phyloP scores from a whole-genome alignment of 2,888 invertebrate genomes.

The Chelonus formosanus region DNA sequence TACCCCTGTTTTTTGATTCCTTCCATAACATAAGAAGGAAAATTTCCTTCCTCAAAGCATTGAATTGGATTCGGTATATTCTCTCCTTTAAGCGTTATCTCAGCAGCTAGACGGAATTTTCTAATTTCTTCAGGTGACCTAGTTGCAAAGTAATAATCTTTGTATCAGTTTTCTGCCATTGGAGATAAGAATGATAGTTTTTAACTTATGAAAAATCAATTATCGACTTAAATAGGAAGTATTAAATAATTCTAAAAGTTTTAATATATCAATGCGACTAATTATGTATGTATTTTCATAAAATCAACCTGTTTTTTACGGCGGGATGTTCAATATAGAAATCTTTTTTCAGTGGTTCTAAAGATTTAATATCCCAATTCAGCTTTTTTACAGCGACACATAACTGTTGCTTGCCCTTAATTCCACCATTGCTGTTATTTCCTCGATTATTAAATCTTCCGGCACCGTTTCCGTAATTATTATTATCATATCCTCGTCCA shows the following conservation, averaged over 20 bases:
- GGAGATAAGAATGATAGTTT: no score
- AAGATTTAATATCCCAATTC: slow-evolving; percentile 68
- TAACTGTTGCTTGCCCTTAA: slow-evolving; percentile 49
- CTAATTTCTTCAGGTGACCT: slow-evolving; percentile 53
- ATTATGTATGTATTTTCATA: no score
- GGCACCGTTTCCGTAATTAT: slow-evolving; percentile 48
- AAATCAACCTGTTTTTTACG: slow-evolving; percentile 66
- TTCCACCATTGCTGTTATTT: slow-evolving; percentile 47
- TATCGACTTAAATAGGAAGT: not conserved
- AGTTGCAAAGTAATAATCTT: not conserved
- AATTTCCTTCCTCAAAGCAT: slow-evolving; percentile 59
- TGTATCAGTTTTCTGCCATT: no score
- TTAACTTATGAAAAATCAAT: not conserved
- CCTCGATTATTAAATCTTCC: slow-evolving; percentile 47
- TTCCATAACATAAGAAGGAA: slow-evolving; percentile 57
- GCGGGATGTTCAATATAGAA: slow-evolving; percentile 80
- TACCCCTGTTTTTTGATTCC: slow-evolving; percentile 66
- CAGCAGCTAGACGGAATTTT: slow-evolving; percentile 52
- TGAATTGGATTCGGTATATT: slow-evolving; percentile 59
- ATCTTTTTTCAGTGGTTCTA: slow-evolving; percentile 80
- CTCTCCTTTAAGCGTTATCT: slow-evolving; percentile 60
- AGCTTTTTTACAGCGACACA: slow-evolving; percentile 65
- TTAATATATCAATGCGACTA: no score
- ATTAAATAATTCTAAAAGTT: no score
- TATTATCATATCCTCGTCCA: slow-evolving; percentile 52